These are phyloP conservation scores for Ianthella basta DNA, from an alignment of 37 sponge, comb jelly and placozoan genomes.

Conservation along the genomic window DNA sequence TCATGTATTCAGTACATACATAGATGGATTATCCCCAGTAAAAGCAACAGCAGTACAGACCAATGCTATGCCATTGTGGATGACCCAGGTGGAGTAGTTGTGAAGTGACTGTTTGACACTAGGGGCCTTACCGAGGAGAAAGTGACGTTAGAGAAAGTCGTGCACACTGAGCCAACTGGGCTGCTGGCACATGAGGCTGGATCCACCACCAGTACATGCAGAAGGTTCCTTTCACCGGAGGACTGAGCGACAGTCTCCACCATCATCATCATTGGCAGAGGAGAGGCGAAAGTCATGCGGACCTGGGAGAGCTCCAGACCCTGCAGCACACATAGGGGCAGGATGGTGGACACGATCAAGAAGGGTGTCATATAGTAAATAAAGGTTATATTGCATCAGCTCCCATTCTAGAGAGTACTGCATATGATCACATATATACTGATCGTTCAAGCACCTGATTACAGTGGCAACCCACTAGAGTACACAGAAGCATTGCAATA, in stretches of 20 bases:
- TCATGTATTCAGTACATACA: neutral
- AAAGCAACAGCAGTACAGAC: too few species aligned
- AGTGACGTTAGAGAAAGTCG: neutral
- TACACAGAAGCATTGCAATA: too few species aligned
- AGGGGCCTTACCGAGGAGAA: neutral
- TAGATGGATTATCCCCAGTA: neutral
- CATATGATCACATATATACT: too few species aligned
- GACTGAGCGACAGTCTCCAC: neutral
- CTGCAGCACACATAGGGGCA: neutral
- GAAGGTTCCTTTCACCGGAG: neutral
- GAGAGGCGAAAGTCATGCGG: neutral
- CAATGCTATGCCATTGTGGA: neutral
- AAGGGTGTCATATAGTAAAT: too few species aligned
- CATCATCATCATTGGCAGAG: neutral
- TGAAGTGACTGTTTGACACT: too few species aligned
- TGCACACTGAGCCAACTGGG: neutral
- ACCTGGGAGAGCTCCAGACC: neutral
- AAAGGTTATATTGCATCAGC: too few species aligned
- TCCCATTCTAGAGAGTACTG: too few species aligned
- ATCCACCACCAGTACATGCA: slow-evolving; percentile 5
- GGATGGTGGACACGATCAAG: too few species aligned
- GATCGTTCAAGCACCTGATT: too few species aligned
- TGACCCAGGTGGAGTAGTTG: neutral
- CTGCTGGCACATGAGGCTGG: neutral
- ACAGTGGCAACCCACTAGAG: too few species aligned